Evolutionary conservation across 2,797 vertebrate genomes (phyloP).

Genomic region (Brachymystax lenok): DNA sequence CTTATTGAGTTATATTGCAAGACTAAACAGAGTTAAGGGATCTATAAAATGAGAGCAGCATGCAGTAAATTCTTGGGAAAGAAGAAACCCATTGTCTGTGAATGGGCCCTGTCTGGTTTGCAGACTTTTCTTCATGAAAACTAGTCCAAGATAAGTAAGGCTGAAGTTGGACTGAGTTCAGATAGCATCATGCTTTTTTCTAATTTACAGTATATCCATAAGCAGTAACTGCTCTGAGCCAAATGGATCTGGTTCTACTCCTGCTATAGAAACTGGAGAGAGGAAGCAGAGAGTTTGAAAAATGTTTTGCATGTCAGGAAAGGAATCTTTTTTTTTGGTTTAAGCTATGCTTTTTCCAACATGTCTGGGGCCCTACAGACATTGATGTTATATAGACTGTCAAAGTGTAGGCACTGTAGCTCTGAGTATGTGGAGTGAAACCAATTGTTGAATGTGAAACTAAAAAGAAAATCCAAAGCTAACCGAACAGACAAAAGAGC

Average conservation of each 20-base stretch:
- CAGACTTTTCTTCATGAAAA: slow-evolving; percentile 17
- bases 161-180: slow-evolving; percentile 29
- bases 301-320: slow-evolving; percentile 50
- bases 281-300: slow-evolving; percentile 48
- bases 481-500: slow-evolving; percentile 18
- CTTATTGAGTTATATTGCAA: slow-evolving; percentile 11
- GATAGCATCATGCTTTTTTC: slow-evolving; percentile 31
- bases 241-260: slow-evolving; percentile 32
- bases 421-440: neutral
- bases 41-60: slow-evolving; percentile 6
- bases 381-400: neutral
- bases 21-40: slow-evolving; percentile 11
- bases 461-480: neutral
- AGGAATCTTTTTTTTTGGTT: slow-evolving; percentile 43
- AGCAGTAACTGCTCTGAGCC: slow-evolving; percentile 28
- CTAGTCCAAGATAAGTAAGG: slow-evolving; percentile 23
- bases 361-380: neutral
- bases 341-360: slow-evolving; percentile 40
- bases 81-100: slow-evolving; percentile 1
- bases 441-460: neutral
- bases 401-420: neutral
- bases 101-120: slow-evolving; percentile 11
- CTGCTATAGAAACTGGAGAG: slow-evolving; percentile 43
- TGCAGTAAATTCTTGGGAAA: neutral
- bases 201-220: slow-evolving; percentile 25